A percentile compares a stretch with the other conserved stretches of the same genome.
Evolutionary conservation across 1,140 invertebrate genomes (phyloP).

Genomic region (Heliconius melpomene): DNA sequence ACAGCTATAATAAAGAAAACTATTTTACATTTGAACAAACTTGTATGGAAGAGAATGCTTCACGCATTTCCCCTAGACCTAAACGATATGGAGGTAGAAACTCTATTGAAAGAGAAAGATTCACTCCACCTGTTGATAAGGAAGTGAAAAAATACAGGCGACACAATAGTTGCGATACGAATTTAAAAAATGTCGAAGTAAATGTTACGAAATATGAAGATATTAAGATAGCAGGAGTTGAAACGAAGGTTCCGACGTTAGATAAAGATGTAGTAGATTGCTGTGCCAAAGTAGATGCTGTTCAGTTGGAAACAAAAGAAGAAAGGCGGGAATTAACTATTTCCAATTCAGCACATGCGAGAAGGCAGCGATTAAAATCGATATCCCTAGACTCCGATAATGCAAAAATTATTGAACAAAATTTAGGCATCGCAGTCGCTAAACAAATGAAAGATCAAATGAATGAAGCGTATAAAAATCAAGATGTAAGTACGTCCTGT

Average conservation of each 20-base stretch:
- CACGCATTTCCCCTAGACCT: slow-evolving; percentile 57
- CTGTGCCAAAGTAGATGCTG: slow-evolving; percentile 66
- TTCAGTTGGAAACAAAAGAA: slow-evolving; percentile 57
- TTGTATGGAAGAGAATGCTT: slow-evolving; percentile 47
- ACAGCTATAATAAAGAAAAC: slow-evolving; percentile 75
- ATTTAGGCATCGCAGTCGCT: slow-evolving; percentile 78
- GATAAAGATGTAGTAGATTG: slow-evolving; percentile 72
- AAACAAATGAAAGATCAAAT: slow-evolving; percentile 80
- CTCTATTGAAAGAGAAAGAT: slow-evolving; percentile 70
- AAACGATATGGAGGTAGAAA: slow-evolving; percentile 69
- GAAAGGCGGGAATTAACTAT: slow-evolving; percentile 59
- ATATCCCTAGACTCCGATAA: slow-evolving; percentile 81
- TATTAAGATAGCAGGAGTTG: slow-evolving; percentile 52
- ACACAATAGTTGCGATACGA: slow-evolving; percentile 75
- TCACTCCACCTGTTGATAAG: slow-evolving; percentile 71
- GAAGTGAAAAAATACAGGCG: slow-evolving; percentile 69
- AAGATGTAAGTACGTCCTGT: slow-evolving; percentile 69
- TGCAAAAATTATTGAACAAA: slow-evolving; percentile 81
- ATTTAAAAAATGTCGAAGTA: slow-evolving; percentile 69
- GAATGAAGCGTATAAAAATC: slow-evolving; percentile 75
- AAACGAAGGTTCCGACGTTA: slow-evolving; percentile 45
- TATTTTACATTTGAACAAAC: slow-evolving; percentile 73
- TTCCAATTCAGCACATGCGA: slow-evolving; percentile 67
- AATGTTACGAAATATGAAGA: slow-evolving; percentile 63
- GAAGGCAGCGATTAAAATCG: slow-evolving; percentile 79